phyloP scores from a whole-genome alignment of 1,140 invertebrate species.

The Ctenoplectra terminalis region DNA sequence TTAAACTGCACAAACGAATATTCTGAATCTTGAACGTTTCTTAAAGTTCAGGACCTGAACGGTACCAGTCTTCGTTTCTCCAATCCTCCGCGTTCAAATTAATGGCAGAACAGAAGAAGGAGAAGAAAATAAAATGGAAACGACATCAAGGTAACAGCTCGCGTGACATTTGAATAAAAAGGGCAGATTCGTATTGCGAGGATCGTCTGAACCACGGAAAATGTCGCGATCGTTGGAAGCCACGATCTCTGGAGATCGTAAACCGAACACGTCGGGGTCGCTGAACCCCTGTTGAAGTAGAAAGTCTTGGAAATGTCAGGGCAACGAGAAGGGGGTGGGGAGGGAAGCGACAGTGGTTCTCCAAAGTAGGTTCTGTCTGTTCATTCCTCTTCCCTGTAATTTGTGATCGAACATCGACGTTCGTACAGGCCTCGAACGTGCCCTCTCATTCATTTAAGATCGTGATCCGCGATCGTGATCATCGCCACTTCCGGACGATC shows the following conservation, averaged over 20 bases:
- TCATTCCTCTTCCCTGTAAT: constrained; percentile 39
- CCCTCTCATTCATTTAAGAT: not conserved
- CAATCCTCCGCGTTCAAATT: not conserved
- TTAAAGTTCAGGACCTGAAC: too few relatives aligned
- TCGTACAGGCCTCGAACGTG: not conserved
- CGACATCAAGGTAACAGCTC: not conserved
- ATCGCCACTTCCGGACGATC: constrained; percentile 18
- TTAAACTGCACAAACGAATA: too few relatives aligned
- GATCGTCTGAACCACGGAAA: constrained; percentile 46
- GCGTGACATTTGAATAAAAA: constrained; percentile 46
- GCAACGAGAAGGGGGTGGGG: constrained; percentile 61
- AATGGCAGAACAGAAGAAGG: too few relatives aligned
- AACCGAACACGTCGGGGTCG: constrained; percentile 61
- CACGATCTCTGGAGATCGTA: constrained; percentile 55
- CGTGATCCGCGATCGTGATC: constrained; percentile 43
- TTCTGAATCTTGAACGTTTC: too few relatives aligned
- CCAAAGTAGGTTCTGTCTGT: constrained; percentile 71
- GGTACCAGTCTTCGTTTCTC: not conserved
- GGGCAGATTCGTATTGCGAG: constrained; percentile 17
- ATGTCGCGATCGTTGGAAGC: constrained; percentile 64
- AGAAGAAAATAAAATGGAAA: too few relatives aligned
- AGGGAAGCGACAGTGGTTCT: constrained; percentile 78
- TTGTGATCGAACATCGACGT: not conserved
- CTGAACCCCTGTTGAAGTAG: constrained; percentile 76
- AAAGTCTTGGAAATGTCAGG: constrained; percentile 82